Conservation (phyloP, 2,888 invertebrate genomes). For the Hypolimnas misippus region DNA sequence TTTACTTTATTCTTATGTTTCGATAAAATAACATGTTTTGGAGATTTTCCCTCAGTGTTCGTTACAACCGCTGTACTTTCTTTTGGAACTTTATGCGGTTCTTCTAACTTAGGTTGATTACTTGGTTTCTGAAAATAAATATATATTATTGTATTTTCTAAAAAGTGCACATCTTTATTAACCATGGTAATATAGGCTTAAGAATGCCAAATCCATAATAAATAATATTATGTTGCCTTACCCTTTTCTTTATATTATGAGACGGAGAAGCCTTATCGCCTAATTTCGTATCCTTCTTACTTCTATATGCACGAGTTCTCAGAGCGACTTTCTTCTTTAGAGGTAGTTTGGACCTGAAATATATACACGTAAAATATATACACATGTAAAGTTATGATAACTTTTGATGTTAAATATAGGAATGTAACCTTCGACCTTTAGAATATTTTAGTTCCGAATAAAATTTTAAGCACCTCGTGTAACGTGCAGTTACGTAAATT, state of each 20-base stretch:
- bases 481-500: no score
- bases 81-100: conserved; percentile 68
- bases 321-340: conserved; percentile 92
- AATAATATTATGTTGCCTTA: conserved; percentile 48
- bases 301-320: conserved; percentile 83
- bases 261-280: conserved; percentile 75
- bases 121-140: conserved; percentile 64
- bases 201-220: not conserved
- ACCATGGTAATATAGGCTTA: no score
- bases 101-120: conserved; percentile 64
- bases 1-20: conserved; percentile 79
- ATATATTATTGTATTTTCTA: not conserved
- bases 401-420: no score
- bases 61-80: conserved; percentile 72
- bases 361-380: no score
- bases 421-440: no score
- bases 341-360: conserved; percentile 91
- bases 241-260: conserved; percentile 75
- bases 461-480: no score
- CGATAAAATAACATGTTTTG: conserved; percentile 79
- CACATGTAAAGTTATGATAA: no score
- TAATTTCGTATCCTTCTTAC: conserved; percentile 75
- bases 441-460: no score
- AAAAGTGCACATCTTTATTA: no score
- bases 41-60: conserved; percentile 82